Conservation (phyloP, 2,113 vertebrate species). For the Isurus oxyrinchus region DNA sequence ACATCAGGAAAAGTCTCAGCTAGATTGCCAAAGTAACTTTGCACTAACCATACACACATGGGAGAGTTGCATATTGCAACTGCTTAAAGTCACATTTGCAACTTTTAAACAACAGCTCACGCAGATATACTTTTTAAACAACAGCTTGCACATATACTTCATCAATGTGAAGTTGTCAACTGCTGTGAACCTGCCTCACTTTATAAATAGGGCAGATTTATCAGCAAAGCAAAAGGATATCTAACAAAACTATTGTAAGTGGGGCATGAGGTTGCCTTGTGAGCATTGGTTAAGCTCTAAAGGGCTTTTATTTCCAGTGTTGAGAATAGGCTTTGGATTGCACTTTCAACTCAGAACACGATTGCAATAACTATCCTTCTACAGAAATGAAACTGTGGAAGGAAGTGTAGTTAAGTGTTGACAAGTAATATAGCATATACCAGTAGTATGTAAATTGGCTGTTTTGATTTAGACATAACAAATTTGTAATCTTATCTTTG, state of each 20-base stretch:
- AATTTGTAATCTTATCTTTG: not conserved
- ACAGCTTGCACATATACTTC: not conserved
- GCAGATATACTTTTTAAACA: not conserved
- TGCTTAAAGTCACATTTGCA: not conserved
- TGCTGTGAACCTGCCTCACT: not conserved
- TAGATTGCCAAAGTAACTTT: not conserved
- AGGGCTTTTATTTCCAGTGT: not conserved
- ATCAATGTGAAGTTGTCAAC: not conserved
- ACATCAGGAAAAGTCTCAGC: not conserved
- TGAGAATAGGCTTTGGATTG: not conserved
- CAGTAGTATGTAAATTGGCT: not conserved
- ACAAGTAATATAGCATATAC: not conserved
- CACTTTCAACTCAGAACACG: not conserved
- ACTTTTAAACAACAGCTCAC: not conserved
- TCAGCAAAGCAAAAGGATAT: not conserved
- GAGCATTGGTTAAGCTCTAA: not conserved
- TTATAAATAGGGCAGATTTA: not conserved
- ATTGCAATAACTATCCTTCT: not conserved
- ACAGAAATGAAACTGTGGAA: not conserved
- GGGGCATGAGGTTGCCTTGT: not conserved
- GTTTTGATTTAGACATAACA: not conserved
- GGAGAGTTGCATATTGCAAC: not conserved
- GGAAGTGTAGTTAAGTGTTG: not conserved
- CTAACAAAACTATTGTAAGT: not conserved
- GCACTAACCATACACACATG: not conserved